Evolutionary conservation across 64 coral and sea anemone species (phyloP), one percentile per base, ranked within the genome.

Genomic region (Actinia equina): DNA sequence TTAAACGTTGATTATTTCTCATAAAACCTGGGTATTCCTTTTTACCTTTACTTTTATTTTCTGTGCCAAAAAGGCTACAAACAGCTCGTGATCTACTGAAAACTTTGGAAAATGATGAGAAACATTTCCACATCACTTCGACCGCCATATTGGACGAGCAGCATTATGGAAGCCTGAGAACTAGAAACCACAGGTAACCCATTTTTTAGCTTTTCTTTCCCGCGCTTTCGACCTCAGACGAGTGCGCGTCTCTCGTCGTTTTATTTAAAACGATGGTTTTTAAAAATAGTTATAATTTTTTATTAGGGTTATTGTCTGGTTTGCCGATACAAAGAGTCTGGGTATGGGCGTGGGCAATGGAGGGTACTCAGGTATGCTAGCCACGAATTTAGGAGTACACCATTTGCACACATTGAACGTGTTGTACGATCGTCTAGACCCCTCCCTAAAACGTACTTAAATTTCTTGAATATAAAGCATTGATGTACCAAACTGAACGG

Each of bases 101-200:
- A 30, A 42, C 13, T 30, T 26, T 74, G 27, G 26, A n/a, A 0
- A 27, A 74, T 74, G 69, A 74, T 30, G 69, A 41, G 3, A 26
- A 30, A 41, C 26, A 74, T 30, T 74, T 74, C 69, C 69, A 74
- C 26, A 42, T 41, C 69, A 74, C 69, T 74, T 74, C 25, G 69
- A 30, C 69, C 69, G 12, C 69, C 69, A 74, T 74, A 26, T 74
- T 74, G 69, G 69, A 74, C 27, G 69, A 27, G 69, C 11, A 7
- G 0, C 2, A 74, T 74, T 1, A 12, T 41, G 11, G 25, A 74
- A 14, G 69, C 27, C 12, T 74, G 69, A 12, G 26, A 74, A 13
- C 69, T 30, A 74, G 13, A 23, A 30, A 74, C 69, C 69, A 74
- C 69, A 74, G 69, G 69, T 15, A 74, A 74, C 69, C 69, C 69